phyloP scores from a whole-genome alignment of 64 coral and sea anemone genomes.

The Actinia tenebrosa region DNA sequence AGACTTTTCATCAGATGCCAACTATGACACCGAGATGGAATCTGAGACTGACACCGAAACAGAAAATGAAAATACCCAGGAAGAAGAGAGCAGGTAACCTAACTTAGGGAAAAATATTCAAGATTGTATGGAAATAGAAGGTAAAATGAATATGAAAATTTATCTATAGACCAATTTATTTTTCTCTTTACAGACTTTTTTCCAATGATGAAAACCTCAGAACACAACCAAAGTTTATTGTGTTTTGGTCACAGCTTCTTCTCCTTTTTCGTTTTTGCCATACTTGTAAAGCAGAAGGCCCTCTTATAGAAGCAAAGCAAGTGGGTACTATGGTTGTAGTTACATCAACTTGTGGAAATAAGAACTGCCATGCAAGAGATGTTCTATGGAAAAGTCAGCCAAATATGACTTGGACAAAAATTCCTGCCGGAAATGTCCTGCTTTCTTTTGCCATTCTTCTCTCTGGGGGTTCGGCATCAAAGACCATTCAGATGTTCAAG shows the following conservation, averaged over 20 bases:
- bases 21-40: background rate
- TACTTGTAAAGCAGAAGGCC: slow-evolving; percentile 33
- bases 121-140: background rate
- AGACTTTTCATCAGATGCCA: background rate
- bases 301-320: slow-evolving; percentile 17
- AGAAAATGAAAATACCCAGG: background rate
- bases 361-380: slow-evolving; percentile 8
- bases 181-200: background rate
- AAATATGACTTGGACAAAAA: slow-evolving; percentile 23
- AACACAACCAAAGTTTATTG: slow-evolving; percentile 41
- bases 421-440: slow-evolving; percentile 45
- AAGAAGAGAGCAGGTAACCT: background rate
- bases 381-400: slow-evolving; percentile 53
- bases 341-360: slow-evolving; percentile 36
- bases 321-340: slow-evolving; percentile 36
- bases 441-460: slow-evolving; percentile 36
- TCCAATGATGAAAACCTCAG: slow-evolving; percentile 1
- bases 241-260: slow-evolving; percentile 41
- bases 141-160: background rate
- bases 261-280: slow-evolving; percentile 46
- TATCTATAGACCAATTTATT: background rate
- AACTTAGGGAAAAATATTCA: background rate
- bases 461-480: slow-evolving; percentile 26
- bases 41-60: background rate
- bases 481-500: slow-evolving; percentile 38